phyloP scores from a whole-genome alignment of 2,113 vertebrate genomes.

The Sisor rabdophorus region DNA sequence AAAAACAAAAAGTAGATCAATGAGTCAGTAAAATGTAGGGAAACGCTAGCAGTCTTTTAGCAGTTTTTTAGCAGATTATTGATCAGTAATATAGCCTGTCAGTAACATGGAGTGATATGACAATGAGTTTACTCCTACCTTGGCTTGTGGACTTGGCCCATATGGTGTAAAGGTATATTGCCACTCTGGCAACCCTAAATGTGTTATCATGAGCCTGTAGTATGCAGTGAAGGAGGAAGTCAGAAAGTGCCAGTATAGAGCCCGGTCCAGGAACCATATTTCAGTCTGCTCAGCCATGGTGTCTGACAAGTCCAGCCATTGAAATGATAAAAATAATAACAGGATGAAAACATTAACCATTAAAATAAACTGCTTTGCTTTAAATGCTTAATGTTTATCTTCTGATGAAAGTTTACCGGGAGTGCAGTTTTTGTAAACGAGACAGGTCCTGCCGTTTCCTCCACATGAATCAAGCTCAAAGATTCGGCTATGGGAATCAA shows the following conservation, averaged over 20 bases:
- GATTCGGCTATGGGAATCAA: slow-evolving; percentile 83
- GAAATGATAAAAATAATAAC: neutral
- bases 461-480: slow-evolving; percentile 89
- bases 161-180: slow-evolving; percentile 90
- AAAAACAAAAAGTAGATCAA: no score
- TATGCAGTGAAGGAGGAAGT: slow-evolving; percentile 88
- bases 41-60: neutral
- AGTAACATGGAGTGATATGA: neutral
- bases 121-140: slow-evolving; percentile 67
- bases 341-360: neutral
- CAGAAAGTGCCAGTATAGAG: slow-evolving; percentile 90
- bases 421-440: slow-evolving; percentile 85
- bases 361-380: neutral
- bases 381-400: neutral
- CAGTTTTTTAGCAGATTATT: neutral
- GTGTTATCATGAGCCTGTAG: slow-evolving; percentile 89
- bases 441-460: slow-evolving; percentile 90
- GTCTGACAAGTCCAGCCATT: slow-evolving; percentile 54
- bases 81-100: neutral
- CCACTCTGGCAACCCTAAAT: slow-evolving; percentile 94
- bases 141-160: slow-evolving; percentile 87
- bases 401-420: slow-evolving; percentile 66
- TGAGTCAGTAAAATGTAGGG: no score
- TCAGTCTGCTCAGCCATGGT: slow-evolving; percentile 75
- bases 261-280: slow-evolving; percentile 93